Evolutionary conservation across 2,888 invertebrate species (phyloP).

Genomic region (Nesidiocoris tenuis): DNA sequence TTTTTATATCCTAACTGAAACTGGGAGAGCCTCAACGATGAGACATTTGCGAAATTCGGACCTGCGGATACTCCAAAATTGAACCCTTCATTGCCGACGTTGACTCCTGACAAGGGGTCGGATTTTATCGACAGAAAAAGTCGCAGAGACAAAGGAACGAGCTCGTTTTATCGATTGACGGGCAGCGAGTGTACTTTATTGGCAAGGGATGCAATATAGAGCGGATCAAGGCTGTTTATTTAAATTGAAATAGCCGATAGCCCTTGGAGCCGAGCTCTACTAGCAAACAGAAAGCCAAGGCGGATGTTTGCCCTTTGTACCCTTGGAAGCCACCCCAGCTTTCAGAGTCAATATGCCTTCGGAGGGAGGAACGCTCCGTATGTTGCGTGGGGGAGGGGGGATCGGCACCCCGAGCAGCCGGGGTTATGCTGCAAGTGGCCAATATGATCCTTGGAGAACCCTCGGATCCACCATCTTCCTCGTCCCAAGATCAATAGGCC

Average conservation of each 20-base stretch:
- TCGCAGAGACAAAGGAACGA: slow-evolving; percentile 23
- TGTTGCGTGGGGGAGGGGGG: slow-evolving; percentile 13
- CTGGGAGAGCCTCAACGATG: too few species aligned
- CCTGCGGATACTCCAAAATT: too few species aligned
- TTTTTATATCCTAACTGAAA: too few species aligned
- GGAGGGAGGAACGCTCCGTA: slow-evolving; percentile 5
- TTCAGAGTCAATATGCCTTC: slow-evolving; percentile 21
- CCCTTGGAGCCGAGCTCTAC: neutral
- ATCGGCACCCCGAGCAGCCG: neutral
- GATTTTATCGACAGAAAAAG: slow-evolving; percentile 24
- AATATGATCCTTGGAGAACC: slow-evolving; percentile 2
- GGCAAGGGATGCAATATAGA: slow-evolving; percentile 36
- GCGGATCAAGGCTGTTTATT: slow-evolving; percentile 38
- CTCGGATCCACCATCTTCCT: slow-evolving; percentile 8
- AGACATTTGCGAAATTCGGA: too few species aligned
- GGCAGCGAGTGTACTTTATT: slow-evolving; percentile 25
- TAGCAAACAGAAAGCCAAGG: slow-evolving; percentile 34
- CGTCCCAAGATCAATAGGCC: slow-evolving; percentile 34
- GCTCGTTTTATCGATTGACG: slow-evolving; percentile 37
- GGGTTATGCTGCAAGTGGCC: neutral
- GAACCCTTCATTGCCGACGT: too few species aligned
- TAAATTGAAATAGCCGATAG: slow-evolving; percentile 41
- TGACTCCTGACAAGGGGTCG: too few species aligned
- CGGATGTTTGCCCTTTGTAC: slow-evolving; percentile 39
- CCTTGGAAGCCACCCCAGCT: neutral